Conservation (phyloP, 2,113 vertebrate species). For the Brachyhypopomus gauderio region DNA sequence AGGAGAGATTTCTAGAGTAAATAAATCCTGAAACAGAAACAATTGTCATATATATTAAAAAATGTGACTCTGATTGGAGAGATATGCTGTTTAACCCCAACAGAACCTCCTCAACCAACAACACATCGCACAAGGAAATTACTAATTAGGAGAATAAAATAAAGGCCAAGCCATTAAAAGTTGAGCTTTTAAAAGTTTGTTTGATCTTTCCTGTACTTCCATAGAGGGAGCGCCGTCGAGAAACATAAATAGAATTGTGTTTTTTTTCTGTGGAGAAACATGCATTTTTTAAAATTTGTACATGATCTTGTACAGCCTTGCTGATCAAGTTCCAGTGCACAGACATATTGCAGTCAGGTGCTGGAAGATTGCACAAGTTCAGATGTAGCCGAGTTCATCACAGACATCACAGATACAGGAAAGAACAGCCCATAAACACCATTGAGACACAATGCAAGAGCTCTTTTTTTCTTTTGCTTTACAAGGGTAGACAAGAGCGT, state of each 20-base stretch:
- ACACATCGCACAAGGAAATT: not conserved
- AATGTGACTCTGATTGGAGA: not conserved
- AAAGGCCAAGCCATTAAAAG: constrained; percentile 14
- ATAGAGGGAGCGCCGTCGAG: not conserved
- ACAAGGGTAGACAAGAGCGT: not conserved
- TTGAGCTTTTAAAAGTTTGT: not conserved
- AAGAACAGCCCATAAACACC: not conserved
- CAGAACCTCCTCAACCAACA: constrained; percentile 2
- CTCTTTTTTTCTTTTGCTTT: not conserved
- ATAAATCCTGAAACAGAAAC: constrained; percentile 15
- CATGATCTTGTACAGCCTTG: not conserved
- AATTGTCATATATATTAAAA: not conserved
- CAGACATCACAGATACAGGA: not conserved
- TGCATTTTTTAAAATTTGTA: not conserved
- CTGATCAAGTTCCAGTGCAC: not conserved
- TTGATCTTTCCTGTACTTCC: not conserved
- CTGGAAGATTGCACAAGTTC: not conserved
- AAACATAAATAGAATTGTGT: not conserved
- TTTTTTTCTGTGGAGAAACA: not conserved
- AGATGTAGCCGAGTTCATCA: not conserved
- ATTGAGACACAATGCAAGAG: not conserved
- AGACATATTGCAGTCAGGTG: too few species aligned
- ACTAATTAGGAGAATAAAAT: constrained; percentile 33
- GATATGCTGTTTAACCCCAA: constrained; percentile 17
- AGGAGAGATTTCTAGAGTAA: constrained; percentile 11